Base-by-base conservation (phyloP, 2,113 vertebrate species). In the Saguinus midas region DNA sequence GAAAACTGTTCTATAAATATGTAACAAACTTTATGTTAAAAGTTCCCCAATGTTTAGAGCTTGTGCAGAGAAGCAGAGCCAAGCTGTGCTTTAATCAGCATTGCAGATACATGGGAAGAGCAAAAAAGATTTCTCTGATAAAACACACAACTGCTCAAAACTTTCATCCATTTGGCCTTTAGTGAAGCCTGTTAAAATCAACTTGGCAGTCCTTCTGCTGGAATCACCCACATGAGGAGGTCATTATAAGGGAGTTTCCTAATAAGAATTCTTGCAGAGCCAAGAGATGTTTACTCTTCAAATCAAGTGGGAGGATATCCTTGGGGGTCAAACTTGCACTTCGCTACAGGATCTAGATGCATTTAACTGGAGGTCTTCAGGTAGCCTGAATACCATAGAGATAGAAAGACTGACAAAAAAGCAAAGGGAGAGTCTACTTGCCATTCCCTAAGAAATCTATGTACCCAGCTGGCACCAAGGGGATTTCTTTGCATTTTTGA, bases 401-500 rank as follows among this genome's bases (percentile, higher is more conserved):
- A 61, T 8, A 87, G 70, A 70, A 78, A 83, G 13, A 18, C 0
- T 87, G 80, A 48, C 45, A 40, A 52, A 75, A 32, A 76, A 96
- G 7, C 17, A 21, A 58, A 82, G 6, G 17, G 13, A 45, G 18
- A 23, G 57, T 43, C 0, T 0, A 66, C 58, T 17, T 64, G 25
- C 58, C 9, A 20, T 91, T 68, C 40, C 40, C 8, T 48, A 52
- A 43, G 68, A 91, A 95, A 87, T 82, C 87, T 90, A 72, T 70
- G n/a, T 80, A 64, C 50, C 50, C 20, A 40, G 20, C 4, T 50
- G 58, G 27, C 23, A 95, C 14, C 7, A 2, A 73, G 64, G 27
- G 72, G 13, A 81, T 88, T 90, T 95, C 64, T 75, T 72, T 80
- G 25, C 43, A 48, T 73, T 58, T 96, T 95, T 95, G 6, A 91